Percentiles rank a stretch among this genome's conserved stretches.
phyloP scores from a whole-genome alignment of 2,888 invertebrate species.

The Mythimna lalbum region DNA sequence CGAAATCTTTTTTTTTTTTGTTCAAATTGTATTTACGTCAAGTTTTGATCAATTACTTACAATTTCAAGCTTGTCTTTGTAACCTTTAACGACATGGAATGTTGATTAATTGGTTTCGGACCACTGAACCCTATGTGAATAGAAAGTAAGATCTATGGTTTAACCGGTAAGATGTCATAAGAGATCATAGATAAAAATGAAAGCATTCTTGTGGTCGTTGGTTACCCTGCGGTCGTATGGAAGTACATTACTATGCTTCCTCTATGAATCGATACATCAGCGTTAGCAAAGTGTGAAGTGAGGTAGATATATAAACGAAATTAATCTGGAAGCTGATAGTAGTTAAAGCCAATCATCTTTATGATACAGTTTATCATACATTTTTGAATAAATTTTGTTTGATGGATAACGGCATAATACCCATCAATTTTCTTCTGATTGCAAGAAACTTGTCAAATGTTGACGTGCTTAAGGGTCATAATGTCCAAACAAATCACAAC shows the following conservation, averaged over 20 bases:
- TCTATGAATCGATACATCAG: conserved; percentile 45
- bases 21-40: not conserved
- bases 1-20: too few species aligned
- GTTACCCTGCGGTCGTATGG: conserved; percentile 67
- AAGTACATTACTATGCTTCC: conserved; percentile 60
- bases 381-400: conserved; percentile 40
- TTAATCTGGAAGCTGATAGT: conserved; percentile 12
- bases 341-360: conserved; percentile 36
- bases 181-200: conserved; percentile 79
- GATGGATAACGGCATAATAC: conserved; percentile 28
- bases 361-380: conserved; percentile 11
- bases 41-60: conserved; percentile 10
- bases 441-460: conserved; percentile 12
- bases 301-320: conserved; percentile 16
- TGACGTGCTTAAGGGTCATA: conserved; percentile 25
- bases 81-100: conserved; percentile 43
- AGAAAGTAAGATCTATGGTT: conserved; percentile 77
- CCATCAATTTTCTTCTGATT: conserved; percentile 7
- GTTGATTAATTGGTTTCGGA: conserved; percentile 55
- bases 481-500: conserved; percentile 18
- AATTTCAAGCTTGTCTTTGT: conserved; percentile 40
- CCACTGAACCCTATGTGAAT: conserved; percentile 61
- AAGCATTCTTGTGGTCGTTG: conserved; percentile 69
- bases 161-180: conserved; percentile 74
- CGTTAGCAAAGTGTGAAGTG: conserved; percentile 2